Evolutionary conservation across 2,888 invertebrate species (phyloP).

Genomic region (Tuberolachnus salignus): DNA sequence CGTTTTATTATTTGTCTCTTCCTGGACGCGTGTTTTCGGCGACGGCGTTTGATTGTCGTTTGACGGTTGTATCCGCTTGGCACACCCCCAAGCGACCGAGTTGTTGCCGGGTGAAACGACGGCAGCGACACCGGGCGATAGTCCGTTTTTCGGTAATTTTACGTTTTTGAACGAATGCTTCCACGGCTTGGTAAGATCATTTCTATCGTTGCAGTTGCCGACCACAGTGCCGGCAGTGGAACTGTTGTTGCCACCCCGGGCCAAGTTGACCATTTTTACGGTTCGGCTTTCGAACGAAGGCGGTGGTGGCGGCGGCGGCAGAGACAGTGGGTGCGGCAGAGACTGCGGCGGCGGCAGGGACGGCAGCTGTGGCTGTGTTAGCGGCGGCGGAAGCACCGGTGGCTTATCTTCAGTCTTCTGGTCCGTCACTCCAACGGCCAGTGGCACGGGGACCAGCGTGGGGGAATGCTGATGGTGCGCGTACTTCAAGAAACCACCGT

Average conservation of each 20-base stretch:
- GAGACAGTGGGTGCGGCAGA: not conserved
- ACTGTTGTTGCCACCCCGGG: not conserved
- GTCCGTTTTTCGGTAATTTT: constrained; percentile 59
- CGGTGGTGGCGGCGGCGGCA: not conserved
- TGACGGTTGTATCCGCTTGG: constrained; percentile 6
- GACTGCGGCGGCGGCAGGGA: not conserved
- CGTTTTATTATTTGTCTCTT: too few species aligned
- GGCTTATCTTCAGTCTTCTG: too few species aligned
- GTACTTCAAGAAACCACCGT: constrained; percentile 16
- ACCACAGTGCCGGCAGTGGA: not conserved
- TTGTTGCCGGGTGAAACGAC: not conserved
- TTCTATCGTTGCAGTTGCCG: not conserved
- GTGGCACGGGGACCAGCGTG: too few species aligned
- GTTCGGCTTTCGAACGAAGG: constrained; percentile 38
- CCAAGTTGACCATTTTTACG: constrained; percentile 44
- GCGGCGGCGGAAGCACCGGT: not conserved
- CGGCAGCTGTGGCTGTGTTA: too few species aligned
- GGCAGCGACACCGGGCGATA: not conserved
- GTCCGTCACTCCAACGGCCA: too few species aligned
- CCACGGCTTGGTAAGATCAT: constrained; percentile 58
- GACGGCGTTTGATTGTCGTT: not conserved
- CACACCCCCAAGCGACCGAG: constrained; percentile 13
- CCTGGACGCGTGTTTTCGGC: not conserved
- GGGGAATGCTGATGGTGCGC: too few species aligned
- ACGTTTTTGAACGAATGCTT: constrained; percentile 59